These are phyloP conservation scores for Vidua macroura DNA, from an alignment of 2,113 vertebrate genomes.

Conservation along the genomic window DNA sequence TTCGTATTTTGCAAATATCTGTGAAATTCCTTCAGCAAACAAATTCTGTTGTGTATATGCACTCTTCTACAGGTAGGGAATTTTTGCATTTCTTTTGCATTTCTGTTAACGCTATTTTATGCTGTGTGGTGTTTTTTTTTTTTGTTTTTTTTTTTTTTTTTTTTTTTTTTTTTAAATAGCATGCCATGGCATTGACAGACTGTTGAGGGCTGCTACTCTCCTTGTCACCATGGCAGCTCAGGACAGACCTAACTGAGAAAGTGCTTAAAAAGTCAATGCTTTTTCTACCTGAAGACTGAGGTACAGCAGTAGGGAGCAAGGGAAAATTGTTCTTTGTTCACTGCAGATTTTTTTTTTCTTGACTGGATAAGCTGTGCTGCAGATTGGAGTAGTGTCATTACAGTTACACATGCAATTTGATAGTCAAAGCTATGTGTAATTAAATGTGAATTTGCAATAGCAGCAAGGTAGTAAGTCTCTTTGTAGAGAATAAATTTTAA, in stretches of 20 bases:
- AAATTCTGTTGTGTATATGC: background rate
- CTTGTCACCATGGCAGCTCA: background rate
- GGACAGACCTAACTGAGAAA: background rate
- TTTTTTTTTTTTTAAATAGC: fast-evolving
- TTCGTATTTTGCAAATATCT: background rate
- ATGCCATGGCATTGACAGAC: background rate
- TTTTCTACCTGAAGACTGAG: background rate
- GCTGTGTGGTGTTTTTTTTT: too few relatives aligned
- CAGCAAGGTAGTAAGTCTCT: background rate
- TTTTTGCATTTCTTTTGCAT: background rate
- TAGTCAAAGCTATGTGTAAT: background rate
- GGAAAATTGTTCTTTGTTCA: background rate
- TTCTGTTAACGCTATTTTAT: background rate
- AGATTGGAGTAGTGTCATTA: background rate
- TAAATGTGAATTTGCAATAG: background rate
- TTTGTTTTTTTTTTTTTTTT: fast-evolving
- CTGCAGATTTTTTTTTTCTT: background rate
- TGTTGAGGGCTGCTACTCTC: background rate
- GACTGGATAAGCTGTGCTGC: background rate
- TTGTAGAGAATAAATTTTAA: background rate
- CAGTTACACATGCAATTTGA: background rate
- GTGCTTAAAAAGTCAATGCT: background rate
- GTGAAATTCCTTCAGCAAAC: background rate
- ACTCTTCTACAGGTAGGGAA: background rate
- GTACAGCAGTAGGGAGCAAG: background rate